Evolutionary conservation across 2,797 vertebrate species (phyloP).

Genomic region (Pyrocephalus nanus): DNA sequence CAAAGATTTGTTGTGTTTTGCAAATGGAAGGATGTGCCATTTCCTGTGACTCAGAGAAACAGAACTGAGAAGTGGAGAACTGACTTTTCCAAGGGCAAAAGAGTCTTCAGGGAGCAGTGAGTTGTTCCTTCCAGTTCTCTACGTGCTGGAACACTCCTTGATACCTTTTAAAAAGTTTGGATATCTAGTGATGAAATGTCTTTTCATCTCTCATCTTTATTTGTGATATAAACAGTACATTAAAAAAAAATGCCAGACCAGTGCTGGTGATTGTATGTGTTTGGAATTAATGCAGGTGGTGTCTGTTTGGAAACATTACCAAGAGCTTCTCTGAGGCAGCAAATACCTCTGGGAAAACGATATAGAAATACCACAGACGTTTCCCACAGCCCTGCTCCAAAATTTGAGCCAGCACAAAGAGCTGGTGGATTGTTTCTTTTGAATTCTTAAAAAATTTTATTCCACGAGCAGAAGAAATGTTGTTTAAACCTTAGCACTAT

Average conservation of each 20-base stretch:
- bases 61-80: not conserved
- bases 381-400: not conserved
- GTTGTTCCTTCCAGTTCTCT: not conserved
- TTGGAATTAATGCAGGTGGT: not conserved
- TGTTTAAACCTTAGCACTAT: not conserved
- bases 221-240: not conserved
- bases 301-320: not conserved
- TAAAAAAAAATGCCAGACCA: not conserved
- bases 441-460: not conserved
- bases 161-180: not conserved
- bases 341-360: not conserved
- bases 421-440: not conserved
- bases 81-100: not conserved
- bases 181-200: not conserved
- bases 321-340: not conserved
- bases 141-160: not conserved
- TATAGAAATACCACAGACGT: not conserved
- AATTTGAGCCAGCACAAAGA: not conserved
- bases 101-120: not conserved
- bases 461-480: not conserved
- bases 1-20: not conserved
- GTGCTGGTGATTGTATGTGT: not conserved
- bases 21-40: not conserved
- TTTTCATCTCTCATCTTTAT: not conserved
- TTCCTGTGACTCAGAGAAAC: not conserved